These are phyloP conservation scores for Lathamus discolor DNA, from an alignment of 2,113 vertebrate species.

Conservation along the genomic window DNA sequence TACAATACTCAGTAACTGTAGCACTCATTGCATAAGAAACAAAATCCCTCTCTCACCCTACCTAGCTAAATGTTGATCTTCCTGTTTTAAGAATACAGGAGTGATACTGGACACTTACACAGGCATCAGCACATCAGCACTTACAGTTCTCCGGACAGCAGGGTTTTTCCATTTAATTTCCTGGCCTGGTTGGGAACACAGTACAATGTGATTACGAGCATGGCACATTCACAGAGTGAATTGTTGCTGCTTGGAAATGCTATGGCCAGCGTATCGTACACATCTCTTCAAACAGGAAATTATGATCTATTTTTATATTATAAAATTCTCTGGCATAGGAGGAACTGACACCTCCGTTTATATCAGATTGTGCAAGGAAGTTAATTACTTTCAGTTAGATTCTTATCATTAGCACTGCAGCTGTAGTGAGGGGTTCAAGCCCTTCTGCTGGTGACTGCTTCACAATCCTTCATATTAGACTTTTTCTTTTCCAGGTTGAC, in stretches of 20 bases:
- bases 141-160: background rate
- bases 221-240: rapidly evolving
- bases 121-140: background rate
- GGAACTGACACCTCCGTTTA: background rate
- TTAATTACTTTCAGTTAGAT: constrained; percentile 33
- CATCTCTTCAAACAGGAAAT: constrained; percentile 53
- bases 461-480: background rate
- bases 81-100: background rate
- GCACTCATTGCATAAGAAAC: background rate
- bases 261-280: background rate
- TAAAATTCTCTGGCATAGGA: constrained; percentile 15
- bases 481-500: constrained; percentile 14
- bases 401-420: background rate
- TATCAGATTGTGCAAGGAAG: constrained; percentile 12
- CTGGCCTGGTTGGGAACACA: background rate
- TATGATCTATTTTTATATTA: constrained; percentile 53
- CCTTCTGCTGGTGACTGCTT: background rate
- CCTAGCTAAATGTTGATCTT: background rate
- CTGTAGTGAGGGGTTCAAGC: background rate
- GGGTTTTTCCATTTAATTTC: constrained; percentile 49
- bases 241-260: constrained; percentile 21
- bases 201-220: background rate
- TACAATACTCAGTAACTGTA: background rate
- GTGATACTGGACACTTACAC: background rate
- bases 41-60: background rate